phyloP scores from a whole-genome alignment of 2,888 invertebrate genomes.

The Dicyrtoma fusca region DNA sequence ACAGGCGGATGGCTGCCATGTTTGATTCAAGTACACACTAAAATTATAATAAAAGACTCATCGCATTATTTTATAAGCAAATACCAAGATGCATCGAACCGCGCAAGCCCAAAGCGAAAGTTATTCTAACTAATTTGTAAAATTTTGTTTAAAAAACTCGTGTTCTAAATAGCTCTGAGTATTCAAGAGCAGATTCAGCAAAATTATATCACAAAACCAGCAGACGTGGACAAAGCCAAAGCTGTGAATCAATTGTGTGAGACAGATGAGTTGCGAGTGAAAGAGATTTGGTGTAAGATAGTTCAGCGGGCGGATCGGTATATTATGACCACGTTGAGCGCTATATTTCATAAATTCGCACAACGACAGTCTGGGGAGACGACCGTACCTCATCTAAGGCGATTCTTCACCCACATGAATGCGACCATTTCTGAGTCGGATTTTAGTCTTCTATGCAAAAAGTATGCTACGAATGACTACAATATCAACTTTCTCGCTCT shows the following conservation, averaged over 20 bases:
- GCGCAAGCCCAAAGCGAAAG: neutral
- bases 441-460: constrained; percentile 73
- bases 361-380: constrained; percentile 66
- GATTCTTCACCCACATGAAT: constrained; percentile 73
- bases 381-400: constrained; percentile 75
- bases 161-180: constrained; percentile 53
- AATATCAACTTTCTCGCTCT: constrained; percentile 79
- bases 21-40: constrained; percentile 51
- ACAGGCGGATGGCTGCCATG: constrained; percentile 55
- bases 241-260: constrained; percentile 66
- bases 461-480: constrained; percentile 75
- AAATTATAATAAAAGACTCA: neutral
- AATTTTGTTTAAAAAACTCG: constrained; percentile 1
- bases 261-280: constrained; percentile 70
- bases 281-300: constrained; percentile 73
- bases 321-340: constrained; percentile 48
- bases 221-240: constrained; percentile 46
- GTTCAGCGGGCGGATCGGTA: constrained; percentile 58
- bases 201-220: constrained; percentile 51
- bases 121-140: neutral
- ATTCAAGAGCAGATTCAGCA: constrained; percentile 56
- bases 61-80: neutral
- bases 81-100: neutral
- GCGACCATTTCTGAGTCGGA: constrained; percentile 72
- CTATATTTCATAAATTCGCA: constrained; percentile 55